Base-by-base conservation (phyloP, 2,888 invertebrate genomes). In the Iselma pallidipennis region DNA sequence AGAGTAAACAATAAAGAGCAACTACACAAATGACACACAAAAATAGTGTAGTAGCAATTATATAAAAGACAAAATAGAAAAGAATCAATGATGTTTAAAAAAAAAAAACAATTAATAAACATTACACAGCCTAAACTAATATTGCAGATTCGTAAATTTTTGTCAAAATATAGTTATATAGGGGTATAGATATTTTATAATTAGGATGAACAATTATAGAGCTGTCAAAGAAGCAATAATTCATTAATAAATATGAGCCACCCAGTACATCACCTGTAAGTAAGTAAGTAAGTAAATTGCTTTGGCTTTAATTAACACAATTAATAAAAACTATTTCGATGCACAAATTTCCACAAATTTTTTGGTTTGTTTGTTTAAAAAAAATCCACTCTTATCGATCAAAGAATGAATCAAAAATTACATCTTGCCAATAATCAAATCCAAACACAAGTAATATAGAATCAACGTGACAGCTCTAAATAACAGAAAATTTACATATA, bases 71-170 rank as follows among this genome's bases (percentile, higher is more conserved):
- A 55, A 52, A 52, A 60, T 59, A 48, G 52, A 50, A 28, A 50
- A n/a, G n/a, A n/a, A n/a, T n/a, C n/a, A n/a, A n/a, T n/a, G n/a
- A 10, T 23, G 49, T 50, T 50, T 26, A 54, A 25, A 54, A 52
- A 29, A n/a, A 58, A 61, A 55, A 29, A 58, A 57, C 45, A 66
- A 64, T 65, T n/a, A n/a, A n/a, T n/a, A n/a, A n/a, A n/a, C n/a
- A 63, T 63, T 71, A 74, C 74, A 76, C 76, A 76, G 74, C 76
- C 76, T 74, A 76, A 65, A 69, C 70, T 72, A 71, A 71, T 72
- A 75, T 74, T 63, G 63, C 63, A 50, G 25, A 54, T 1, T 61
- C 50, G 50, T 51, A 50, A 49, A 48, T 56, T 48, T 55, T 45
- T 33, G 28, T 28, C 49, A 31, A 49, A 49, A 29, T 28, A 49